Base-by-base conservation (phyloP, 2,113 vertebrate genomes). In the Sterna hirundo region DNA sequence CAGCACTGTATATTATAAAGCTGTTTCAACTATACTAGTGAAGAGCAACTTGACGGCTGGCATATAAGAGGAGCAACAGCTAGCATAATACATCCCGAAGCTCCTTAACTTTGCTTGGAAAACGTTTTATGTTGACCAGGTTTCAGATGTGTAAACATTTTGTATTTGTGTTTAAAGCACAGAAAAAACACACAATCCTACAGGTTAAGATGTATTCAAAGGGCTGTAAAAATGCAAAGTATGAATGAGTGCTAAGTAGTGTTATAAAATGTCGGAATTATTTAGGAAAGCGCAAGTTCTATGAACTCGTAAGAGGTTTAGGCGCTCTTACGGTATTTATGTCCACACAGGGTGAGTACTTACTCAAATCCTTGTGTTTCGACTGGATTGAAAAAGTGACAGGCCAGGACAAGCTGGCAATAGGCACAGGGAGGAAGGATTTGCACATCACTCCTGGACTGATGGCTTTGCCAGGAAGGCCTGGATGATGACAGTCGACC, bases 341-440 rank as follows among this genome's bases (percentile, higher is more conserved):
- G 2, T 32, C 7, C 12, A 2, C 0, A 1, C 1, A 5, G 38
- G 22, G 23, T 60, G 25, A 3, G 18, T 60, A 5, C 12, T 70
- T 86, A 20, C 17, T 58, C 1, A 2, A 91, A 26, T 32, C 47
- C n/a, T 34, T 60, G 69, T 21, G 27, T 16, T 65, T 92, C 75
- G 47, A 5, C 21, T 44, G 25, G 27, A 13, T 29, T 3, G 5
- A 68, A 42, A 17, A 72, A 86, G 23, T 8, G 68, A 14, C 22
- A 15, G 29, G 11, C 22, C 7, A 0, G 1, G 51, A 17, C 2
- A 1, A 30, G 8, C 16, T 36, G 19, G 10, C 11, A 20, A 5
- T 15, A 83, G 49, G 7, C 70, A 21, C 42, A 21, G 29, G 29
- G 61, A 68, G 60, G 42, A 77, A 32, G 23, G 9, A 10, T 78